Percentiles rank a stretch among this genome's conserved stretches.
These are phyloP conservation scores for Leptobrachium leishanense DNA, from an alignment of 2,113 vertebrate species.

Conservation along the genomic window DNA sequence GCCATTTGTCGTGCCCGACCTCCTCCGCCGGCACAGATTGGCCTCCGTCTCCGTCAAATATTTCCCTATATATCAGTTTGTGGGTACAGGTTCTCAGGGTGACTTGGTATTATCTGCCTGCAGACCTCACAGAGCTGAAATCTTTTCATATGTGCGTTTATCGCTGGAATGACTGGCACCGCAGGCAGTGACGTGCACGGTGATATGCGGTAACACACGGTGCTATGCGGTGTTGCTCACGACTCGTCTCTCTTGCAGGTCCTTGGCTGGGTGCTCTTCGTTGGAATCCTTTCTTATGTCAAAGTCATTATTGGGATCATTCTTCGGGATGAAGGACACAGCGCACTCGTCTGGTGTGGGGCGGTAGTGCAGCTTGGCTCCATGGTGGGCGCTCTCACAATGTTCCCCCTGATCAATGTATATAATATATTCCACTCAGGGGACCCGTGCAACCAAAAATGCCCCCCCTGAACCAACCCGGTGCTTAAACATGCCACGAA, in stretches of 20 bases:
- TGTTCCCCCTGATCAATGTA: conserved; percentile 76
- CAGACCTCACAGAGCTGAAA: too few species aligned
- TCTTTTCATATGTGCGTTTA: too few species aligned
- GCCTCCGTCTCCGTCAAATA: too few species aligned
- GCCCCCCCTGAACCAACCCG: conserved; percentile 42
- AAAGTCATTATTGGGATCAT: conserved; percentile 78
- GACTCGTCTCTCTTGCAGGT: conserved; percentile 60
- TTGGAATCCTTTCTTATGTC: conserved; percentile 74
- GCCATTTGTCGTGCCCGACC: too few species aligned
- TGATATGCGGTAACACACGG: too few species aligned
- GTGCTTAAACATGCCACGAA: background rate
- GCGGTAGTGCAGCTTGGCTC: conserved; percentile 80
- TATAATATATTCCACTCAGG: conserved; percentile 68
- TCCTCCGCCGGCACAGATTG: too few species aligned
- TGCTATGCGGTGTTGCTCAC: too few species aligned
- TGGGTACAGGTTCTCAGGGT: too few species aligned
- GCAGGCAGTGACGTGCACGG: too few species aligned
- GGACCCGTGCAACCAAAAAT: conserved; percentile 70
- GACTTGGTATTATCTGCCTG: too few species aligned
- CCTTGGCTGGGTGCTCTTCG: conserved; percentile 68
- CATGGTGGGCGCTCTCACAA: conserved; percentile 72
- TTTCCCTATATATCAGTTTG: too few species aligned
- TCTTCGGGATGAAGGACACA: conserved; percentile 75
- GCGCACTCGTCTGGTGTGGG: conserved; percentile 80
- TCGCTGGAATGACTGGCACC: too few species aligned